phyloP scores from a whole-genome alignment of 1,140 invertebrate genomes.

The Theocolax elegans region DNA sequence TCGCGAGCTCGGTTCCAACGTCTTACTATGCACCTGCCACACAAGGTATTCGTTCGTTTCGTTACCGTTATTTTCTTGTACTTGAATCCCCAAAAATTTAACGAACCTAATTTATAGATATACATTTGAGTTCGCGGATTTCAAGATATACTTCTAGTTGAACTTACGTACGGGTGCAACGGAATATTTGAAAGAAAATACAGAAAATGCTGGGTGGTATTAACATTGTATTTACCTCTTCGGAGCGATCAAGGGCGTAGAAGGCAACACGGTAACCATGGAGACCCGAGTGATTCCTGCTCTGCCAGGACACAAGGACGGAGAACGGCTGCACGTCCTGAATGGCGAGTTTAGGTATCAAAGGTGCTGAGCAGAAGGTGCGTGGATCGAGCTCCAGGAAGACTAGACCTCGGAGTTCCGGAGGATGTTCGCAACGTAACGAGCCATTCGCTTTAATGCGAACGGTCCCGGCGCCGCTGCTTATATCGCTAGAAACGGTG shows the following conservation, averaged over 20 bases:
- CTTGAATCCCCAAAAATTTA: too few relatives aligned
- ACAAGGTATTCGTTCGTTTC: too few relatives aligned
- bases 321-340: conserved; percentile 89
- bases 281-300: conserved; percentile 85
- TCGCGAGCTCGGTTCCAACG: conserved; percentile 74
- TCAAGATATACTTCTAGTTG: too few relatives aligned
- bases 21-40: conserved; percentile 76
- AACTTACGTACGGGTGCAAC: too few relatives aligned
- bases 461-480: conserved; percentile 9
- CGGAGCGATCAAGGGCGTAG: conserved; percentile 75
- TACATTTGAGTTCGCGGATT: too few relatives aligned
- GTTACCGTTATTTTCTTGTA: too few relatives aligned
- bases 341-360: conserved; percentile 84
- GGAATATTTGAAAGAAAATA: too few relatives aligned
- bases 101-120: too few relatives aligned
- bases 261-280: conserved; percentile 88
- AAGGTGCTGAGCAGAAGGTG: conserved; percentile 83
- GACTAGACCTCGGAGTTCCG: conserved; percentile 78
- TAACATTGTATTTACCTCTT: conserved; percentile 67
- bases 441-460: conserved; percentile 8
- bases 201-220: too few relatives aligned
- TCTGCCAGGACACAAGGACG: conserved; percentile 89
- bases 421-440: conserved; percentile 77
- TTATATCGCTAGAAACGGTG: neutral
- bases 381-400: conserved; percentile 82